Evolutionary conservation across 1,140 invertebrate genomes (phyloP).

Genomic region (Apis laboriosa): DNA sequence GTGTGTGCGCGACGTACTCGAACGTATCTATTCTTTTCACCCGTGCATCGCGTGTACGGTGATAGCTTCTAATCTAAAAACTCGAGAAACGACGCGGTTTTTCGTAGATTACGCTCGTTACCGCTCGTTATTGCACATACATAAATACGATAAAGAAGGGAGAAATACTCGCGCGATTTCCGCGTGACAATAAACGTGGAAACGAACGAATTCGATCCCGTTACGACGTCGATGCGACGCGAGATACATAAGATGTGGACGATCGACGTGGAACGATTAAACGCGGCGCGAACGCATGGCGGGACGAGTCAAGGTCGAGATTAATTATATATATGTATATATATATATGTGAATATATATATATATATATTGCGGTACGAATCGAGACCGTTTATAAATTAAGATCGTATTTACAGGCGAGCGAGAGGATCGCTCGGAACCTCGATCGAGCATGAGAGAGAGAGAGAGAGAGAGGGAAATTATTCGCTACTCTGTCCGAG

Average conservation of each 20-base stretch:
- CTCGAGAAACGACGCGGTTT: not conserved
- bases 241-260: too few species aligned
- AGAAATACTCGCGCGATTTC: not conserved
- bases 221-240: not conserved
- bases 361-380: too few species aligned
- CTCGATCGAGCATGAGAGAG: not conserved
- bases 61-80: not conserved
- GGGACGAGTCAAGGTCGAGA: not conserved
- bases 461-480: not conserved
- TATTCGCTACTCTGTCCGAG: slow-evolving; percentile 12
- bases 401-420: slow-evolving; percentile 38
- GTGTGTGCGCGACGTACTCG: not conserved
- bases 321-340: too few species aligned
- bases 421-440: not conserved
- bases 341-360: too few species aligned
- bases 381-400: slow-evolving; percentile 10
- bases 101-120: slow-evolving; percentile 14
- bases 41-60: not conserved
- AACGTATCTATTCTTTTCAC: not conserved
- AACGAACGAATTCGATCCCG: not conserved
- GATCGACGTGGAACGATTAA: too few species aligned
- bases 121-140: slow-evolving; percentile 35
- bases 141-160: not conserved
- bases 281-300: too few species aligned
- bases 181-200: too few species aligned